A percentile compares a stretch with the other conserved stretches of the same genome.
These are phyloP conservation scores for Phrynocephalus versicolor DNA, from an alignment of 2,113 vertebrate genomes.

Conservation along the genomic window DNA sequence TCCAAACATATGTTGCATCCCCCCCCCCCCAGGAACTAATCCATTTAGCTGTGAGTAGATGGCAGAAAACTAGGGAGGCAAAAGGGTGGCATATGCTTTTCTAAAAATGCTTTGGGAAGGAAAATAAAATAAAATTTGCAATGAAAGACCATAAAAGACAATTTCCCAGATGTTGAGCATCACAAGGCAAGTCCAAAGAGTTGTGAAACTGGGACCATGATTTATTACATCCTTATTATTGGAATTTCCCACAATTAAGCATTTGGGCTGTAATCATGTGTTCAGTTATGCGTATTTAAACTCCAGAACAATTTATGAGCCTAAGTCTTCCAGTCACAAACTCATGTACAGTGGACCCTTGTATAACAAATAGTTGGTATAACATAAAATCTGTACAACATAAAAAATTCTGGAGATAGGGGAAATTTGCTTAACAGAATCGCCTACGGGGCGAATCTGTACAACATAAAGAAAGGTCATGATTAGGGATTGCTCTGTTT, in stretches of 20 bases:
- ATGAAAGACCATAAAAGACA: conserved; percentile 6
- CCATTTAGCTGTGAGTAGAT: conserved; percentile 6
- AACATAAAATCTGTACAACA: no score
- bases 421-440: no score
- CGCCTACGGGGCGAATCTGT: no score
- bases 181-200: neutral
- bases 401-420: no score
- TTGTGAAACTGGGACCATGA: neutral
- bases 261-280: neutral
- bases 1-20: conserved; percentile 31
- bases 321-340: neutral
- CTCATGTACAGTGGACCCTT: no score
- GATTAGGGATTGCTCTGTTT: no score
- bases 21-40: neutral
- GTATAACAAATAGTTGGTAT: no score
- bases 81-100: conserved; percentile 11
- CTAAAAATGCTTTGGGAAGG: conserved; percentile 26
- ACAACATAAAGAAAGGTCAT: no score
- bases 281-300: neutral
- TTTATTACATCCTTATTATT: conserved; percentile 3
- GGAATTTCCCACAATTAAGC: neutral
- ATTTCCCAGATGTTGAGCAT: conserved; percentile 11
- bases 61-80: neutral
- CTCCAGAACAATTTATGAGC: neutral
- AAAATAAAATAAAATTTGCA: conserved; percentile 13